A percentile compares a stretch with the other conserved stretches of the same genome.
Conservation (phyloP, 2,888 invertebrate species). For the Dusona sp. region DNA sequence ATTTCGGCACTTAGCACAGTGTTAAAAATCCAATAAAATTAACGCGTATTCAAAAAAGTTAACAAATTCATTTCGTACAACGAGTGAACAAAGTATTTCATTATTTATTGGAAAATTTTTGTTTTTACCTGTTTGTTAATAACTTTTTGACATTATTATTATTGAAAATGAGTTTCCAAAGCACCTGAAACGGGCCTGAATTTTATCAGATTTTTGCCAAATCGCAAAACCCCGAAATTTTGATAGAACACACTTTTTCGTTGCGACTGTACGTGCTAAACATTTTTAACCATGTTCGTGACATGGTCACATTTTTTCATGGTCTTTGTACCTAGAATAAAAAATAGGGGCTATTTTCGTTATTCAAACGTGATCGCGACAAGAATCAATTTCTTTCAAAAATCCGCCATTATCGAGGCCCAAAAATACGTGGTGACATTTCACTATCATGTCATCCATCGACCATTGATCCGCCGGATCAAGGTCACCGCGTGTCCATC, state of each 20-base stretch:
- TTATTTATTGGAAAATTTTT: not conserved
- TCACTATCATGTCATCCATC: no score
- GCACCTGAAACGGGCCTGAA: not conserved
- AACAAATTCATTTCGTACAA: no score
- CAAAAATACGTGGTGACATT: not conserved
- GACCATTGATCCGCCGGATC: no score
- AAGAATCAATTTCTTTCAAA: not conserved
- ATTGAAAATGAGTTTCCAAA: not conserved
- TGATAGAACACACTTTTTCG: not conserved
- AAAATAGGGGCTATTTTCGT: not conserved
- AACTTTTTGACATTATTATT: not conserved
- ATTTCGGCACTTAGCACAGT: not conserved
- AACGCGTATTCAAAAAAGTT: no score
- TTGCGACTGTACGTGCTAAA: no score
- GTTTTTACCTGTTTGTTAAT: not conserved
- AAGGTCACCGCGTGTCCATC: not conserved
- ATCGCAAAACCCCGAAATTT: not conserved
- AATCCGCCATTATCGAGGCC: not conserved
- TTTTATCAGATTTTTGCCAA: not conserved
- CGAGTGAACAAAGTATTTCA: not conserved
- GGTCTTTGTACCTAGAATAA: not conserved
- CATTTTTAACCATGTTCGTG: conserved; percentile 70
- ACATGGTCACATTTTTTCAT: conserved; percentile 63
- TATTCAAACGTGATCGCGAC: not conserved
- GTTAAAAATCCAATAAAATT: no score